Conservation (phyloP, 2,888 invertebrate genomes). For the Campoplex nolae region DNA sequence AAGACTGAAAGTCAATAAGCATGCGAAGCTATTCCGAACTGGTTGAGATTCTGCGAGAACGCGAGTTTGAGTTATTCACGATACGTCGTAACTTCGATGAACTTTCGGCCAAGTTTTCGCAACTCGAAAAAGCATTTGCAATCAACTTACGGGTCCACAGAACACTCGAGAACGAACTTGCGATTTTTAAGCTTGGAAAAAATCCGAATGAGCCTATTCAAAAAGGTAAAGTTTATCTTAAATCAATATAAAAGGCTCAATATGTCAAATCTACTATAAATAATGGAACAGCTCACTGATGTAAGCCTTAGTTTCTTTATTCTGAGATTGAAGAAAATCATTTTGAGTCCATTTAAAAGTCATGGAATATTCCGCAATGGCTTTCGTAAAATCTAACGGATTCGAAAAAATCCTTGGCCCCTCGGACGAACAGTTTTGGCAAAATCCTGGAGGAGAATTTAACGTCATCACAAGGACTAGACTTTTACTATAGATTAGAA, state of each 20-base stretch:
- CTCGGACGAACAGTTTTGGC: no score
- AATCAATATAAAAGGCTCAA: not conserved
- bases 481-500: no score
- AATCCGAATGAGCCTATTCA: constrained; percentile 69
- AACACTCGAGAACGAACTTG: constrained; percentile 72
- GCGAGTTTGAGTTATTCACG: constrained; percentile 72
- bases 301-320: not conserved
- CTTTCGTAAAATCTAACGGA: no score
- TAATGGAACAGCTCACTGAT: not conserved
- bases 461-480: no score
- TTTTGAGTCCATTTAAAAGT: not conserved
- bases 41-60: constrained; percentile 60
- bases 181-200: constrained; percentile 69
- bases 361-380: no score
- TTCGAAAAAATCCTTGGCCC: no score
- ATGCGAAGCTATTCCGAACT: constrained; percentile 30
- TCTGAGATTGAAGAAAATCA: not conserved
- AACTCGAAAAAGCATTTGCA: constrained; percentile 76
- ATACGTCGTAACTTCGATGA: constrained; percentile 72
- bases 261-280: not conserved
- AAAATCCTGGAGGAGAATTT: no score
- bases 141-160: constrained; percentile 75
- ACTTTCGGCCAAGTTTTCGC: constrained; percentile 74
- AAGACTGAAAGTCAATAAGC: constrained; percentile 18
- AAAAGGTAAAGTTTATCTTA: constrained; percentile 7